Conservation (phyloP, 2,797 vertebrate genomes). For the Channallabes apus region DNA sequence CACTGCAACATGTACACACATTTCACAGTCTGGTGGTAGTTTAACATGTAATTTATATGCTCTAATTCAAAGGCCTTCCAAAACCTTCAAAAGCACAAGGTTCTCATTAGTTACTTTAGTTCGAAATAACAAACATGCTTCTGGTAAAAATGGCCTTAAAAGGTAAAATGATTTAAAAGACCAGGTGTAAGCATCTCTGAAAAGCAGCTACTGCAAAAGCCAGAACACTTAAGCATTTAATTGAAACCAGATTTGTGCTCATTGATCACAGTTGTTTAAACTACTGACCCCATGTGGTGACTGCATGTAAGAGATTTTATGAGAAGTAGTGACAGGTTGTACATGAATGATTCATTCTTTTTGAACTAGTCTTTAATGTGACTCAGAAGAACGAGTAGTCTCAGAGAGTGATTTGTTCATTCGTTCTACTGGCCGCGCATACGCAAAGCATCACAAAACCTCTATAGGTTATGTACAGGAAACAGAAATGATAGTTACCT, state of each 20-base stretch:
- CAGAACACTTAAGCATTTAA: constrained; percentile 4
- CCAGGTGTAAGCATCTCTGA: constrained; percentile 18
- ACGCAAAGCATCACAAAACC: too few relatives aligned
- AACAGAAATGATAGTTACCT: too few relatives aligned
- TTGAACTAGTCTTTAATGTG: too few relatives aligned
- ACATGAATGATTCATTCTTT: too few relatives aligned
- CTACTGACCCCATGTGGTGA: constrained; percentile 54
- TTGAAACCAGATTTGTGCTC: constrained; percentile 31
- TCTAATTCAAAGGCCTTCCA: not conserved
- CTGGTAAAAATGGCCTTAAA: not conserved
- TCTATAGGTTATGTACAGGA: too few relatives aligned
- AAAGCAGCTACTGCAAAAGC: constrained; percentile 28
- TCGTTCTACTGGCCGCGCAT: too few relatives aligned
- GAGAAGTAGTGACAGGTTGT: too few relatives aligned
- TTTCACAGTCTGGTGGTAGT: not conserved
- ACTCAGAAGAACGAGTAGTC: too few relatives aligned
- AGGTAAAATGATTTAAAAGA: constrained; percentile 3
- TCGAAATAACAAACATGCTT: not conserved
- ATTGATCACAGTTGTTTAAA: constrained; percentile 19
- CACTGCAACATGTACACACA: not conserved
- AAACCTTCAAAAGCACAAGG: not conserved
- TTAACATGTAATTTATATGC: not conserved
- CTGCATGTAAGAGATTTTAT: not conserved
- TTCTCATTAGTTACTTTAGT: constrained; percentile 3
- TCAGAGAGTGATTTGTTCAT: too few relatives aligned